phyloP scores from a whole-genome alignment of 2,888 invertebrate species.

The Meteorus colon region DNA sequence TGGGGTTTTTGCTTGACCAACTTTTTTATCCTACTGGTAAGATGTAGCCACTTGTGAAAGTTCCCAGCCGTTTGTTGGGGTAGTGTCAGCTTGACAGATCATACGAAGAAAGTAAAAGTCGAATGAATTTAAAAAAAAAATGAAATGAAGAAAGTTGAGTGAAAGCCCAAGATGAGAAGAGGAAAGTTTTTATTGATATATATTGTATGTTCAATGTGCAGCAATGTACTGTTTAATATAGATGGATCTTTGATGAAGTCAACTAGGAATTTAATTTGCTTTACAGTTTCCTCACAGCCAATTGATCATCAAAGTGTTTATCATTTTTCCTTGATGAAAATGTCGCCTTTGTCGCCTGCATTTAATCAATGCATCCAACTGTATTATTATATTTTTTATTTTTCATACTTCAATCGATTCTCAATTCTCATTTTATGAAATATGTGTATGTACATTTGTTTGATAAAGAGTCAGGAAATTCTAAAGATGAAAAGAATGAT shows the following conservation, averaged over 20 bases:
- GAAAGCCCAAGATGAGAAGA: neutral
- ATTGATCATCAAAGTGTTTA: neutral
- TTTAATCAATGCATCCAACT: too few species aligned
- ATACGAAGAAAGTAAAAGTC: conserved; percentile 6
- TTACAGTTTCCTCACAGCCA: neutral
- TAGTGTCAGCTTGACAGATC: neutral
- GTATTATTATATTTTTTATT: neutral
- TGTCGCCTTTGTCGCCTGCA: neutral
- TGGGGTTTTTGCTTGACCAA: neutral
- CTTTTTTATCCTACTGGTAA: neutral
- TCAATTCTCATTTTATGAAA: neutral
- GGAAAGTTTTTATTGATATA: neutral
- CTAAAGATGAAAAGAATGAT: neutral
- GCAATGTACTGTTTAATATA: neutral
- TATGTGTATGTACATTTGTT: neutral
- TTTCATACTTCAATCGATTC: neutral
- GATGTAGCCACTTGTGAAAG: conserved; percentile 8
- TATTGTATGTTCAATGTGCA: neutral
- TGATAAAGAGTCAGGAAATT: neutral
- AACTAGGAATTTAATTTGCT: neutral
- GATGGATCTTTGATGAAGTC: neutral
- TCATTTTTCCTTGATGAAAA: neutral
- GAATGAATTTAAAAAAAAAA: neutral
- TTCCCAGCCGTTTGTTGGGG: neutral
- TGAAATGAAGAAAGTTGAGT: neutral